Conservation (phyloP, 2,797 vertebrate species). For the Arrhamphus sclerolepis region DNA sequence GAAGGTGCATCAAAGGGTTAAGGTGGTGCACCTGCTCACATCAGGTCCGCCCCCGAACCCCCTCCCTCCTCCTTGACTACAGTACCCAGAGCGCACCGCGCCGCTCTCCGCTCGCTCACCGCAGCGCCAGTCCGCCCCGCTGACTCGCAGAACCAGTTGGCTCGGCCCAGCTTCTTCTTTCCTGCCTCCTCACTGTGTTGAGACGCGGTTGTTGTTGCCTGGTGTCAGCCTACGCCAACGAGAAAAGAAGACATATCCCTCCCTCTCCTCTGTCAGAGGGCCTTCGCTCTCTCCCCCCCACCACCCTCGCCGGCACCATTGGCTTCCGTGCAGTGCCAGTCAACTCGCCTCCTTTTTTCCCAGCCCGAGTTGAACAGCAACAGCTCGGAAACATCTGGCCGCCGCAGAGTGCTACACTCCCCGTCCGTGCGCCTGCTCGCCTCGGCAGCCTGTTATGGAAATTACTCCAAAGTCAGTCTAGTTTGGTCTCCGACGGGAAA, state of each 20-base stretch:
- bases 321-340: constrained; percentile 81
- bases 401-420: constrained; percentile 89
- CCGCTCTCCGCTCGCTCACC: constrained; percentile 64
- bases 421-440: constrained; percentile 75
- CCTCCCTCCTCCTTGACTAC: constrained; percentile 70
- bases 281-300: constrained; percentile 76
- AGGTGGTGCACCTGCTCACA: constrained; percentile 75
- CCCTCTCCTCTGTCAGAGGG: constrained; percentile 73
- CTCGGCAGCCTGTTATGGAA: constrained; percentile 83
- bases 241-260: constrained; percentile 78
- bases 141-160: constrained; percentile 83
- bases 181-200: constrained; percentile 67
- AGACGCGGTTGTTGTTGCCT: constrained; percentile 77
- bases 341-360: constrained; percentile 76
- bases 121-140: constrained; percentile 81
- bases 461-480: constrained; percentile 83
- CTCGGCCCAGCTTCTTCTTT: constrained; percentile 76
- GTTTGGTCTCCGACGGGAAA: constrained; percentile 55
- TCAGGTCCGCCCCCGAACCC: constrained; percentile 41
- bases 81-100: constrained; percentile 82
- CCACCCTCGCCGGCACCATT: constrained; percentile 78
- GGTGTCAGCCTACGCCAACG: constrained; percentile 83
- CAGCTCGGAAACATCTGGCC: constrained; percentile 95
- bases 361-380: constrained; percentile 86
- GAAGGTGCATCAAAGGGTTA: constrained; percentile 38